Evolutionary conservation across 2,113 vertebrate species (phyloP).

Genomic region (Coregonus clupeaformis): DNA sequence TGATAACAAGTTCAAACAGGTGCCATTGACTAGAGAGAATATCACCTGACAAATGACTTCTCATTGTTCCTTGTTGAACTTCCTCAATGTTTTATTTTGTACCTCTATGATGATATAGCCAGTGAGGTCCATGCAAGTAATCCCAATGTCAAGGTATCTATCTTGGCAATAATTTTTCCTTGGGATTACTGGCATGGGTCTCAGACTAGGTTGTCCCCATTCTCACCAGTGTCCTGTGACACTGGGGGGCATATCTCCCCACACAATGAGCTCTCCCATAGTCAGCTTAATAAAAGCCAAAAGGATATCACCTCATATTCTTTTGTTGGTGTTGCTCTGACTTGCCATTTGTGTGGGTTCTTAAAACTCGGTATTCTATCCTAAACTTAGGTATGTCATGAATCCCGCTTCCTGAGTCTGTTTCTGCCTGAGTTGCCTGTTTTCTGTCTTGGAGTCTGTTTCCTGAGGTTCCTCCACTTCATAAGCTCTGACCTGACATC

Average conservation of each 20-base stretch:
- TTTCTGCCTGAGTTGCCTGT: too few relatives aligned
- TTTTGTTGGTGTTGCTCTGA: background rate
- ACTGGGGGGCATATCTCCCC: background rate
- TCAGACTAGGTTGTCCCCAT: background rate
- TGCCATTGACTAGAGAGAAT: too few relatives aligned
- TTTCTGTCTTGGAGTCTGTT: too few relatives aligned
- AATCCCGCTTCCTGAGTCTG: too few relatives aligned
- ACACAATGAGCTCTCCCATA: background rate
- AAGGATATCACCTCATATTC: background rate
- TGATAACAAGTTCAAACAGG: too few relatives aligned
- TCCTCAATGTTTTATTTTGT: background rate
- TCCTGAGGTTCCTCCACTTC: too few relatives aligned
- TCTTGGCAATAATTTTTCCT: background rate
- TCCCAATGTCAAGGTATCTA: background rate
- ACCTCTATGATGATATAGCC: background rate
- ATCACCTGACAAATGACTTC: background rate
- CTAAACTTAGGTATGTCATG: background rate
- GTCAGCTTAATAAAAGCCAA: background rate
- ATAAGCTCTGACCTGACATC: too few relatives aligned
- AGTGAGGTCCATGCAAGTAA: background rate
- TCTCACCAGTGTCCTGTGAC: slow-evolving; percentile 13
- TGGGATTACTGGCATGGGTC: background rate
- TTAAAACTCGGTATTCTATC: background rate
- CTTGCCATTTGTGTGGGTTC: background rate
- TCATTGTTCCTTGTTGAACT: too few relatives aligned